phyloP scores from a whole-genome alignment of 1,140 invertebrate species.

The Calliphora vicina region DNA sequence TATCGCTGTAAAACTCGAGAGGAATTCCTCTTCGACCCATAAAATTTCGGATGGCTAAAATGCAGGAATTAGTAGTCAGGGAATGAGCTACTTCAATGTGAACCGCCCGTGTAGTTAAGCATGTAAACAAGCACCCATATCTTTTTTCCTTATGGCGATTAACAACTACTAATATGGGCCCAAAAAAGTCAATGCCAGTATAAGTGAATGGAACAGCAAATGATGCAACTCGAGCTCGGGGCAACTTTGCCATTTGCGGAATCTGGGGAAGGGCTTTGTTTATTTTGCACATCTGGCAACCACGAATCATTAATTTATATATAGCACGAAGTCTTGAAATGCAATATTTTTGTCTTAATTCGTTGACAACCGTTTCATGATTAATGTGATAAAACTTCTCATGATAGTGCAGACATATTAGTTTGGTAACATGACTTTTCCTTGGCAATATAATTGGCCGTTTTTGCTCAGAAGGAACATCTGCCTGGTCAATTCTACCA shows the following conservation, averaged over 20 bases:
- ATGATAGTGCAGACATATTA: slow-evolving; percentile 7
- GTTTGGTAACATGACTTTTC: too few species aligned
- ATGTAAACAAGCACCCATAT: slow-evolving; percentile 25
- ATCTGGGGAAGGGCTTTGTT: neutral
- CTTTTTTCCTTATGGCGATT: slow-evolving; percentile 32
- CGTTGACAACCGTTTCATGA: slow-evolving; percentile 25
- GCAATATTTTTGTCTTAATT: neutral
- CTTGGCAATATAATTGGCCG: slow-evolving; percentile 18
- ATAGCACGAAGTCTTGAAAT: neutral
- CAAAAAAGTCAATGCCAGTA: slow-evolving; percentile 45
- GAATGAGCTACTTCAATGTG: slow-evolving; percentile 33
- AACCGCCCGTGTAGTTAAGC: slow-evolving; percentile 34
- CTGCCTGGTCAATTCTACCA: neutral
- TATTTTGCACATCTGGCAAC: neutral
- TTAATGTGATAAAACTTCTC: neutral
- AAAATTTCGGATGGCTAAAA: slow-evolving; percentile 36
- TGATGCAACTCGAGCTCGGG: neutral
- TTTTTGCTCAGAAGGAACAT: neutral
- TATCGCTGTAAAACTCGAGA: slow-evolving; percentile 20
- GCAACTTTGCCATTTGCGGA: slow-evolving; percentile 30
- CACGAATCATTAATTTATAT: neutral
- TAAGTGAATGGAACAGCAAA: neutral
- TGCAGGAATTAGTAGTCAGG: slow-evolving; percentile 28
- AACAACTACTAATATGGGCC: slow-evolving; percentile 48
- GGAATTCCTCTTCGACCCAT: slow-evolving; percentile 23